Base-by-base conservation (phyloP, 30 jellyfish, hydroid and myxozoan species). In the Nemopilema nomurai region DNA sequence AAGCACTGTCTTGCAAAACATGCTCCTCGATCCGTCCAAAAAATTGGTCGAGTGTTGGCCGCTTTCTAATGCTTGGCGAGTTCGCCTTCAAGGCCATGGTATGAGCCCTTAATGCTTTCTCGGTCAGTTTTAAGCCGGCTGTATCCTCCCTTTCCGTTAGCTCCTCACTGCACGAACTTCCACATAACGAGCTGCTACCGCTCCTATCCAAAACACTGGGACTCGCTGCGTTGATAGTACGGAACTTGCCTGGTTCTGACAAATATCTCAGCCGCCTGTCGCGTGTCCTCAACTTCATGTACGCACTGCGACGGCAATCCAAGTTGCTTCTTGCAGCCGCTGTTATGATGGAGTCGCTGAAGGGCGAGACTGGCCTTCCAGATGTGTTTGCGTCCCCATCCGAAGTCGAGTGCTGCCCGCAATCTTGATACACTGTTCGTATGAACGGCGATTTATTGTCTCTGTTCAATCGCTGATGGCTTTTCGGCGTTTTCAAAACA, bases 291-390 rank as follows among this genome's bases (percentile, higher is more conserved):
- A 83, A 52, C 4, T 79, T 66, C 31, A 62, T 49, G 49, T 28
- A 69, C 74, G 69, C 77, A 19, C 51, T 30, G 18, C 33, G 79
- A 21, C 17, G 28, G 84, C 53, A 26, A 27, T 71, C 51, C 25
- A 24, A 53, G 28, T 74, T 83, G 41, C 91, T 69, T 41, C 49
- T 16, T 57, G 86, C 91, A 51, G 51, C 91, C 33, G 91, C 91
- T 51, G 82, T 19, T 22, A 83, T 83, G 53, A 83, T 57, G n/a
- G 91, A 69, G 57, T 83, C 91, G 32, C 78, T 49, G 16, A 51
- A 18, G 19, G 91, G 91, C 4, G 91, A 83, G 73, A 83, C 91
- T 0, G 91, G 86, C 76, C 91, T 69, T 17, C 91, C 91, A 33
- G 87, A 78, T 71, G 65, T 63, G 79, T 64, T 78, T 64, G 66